Conservation (phyloP, 2,113 vertebrate genomes). For the Tachuris rubrigastra region DNA sequence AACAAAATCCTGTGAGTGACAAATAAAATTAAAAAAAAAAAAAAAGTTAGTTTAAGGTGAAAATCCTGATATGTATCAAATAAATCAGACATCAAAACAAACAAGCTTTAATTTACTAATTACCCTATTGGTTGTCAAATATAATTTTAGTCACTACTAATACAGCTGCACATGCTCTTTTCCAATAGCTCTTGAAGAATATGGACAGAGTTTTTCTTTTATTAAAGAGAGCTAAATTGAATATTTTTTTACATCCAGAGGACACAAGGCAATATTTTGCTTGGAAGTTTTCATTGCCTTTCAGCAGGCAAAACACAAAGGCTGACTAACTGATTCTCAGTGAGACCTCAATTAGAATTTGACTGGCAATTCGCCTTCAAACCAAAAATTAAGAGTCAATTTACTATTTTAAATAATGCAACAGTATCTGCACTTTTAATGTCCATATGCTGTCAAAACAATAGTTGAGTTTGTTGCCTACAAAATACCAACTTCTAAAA, state of each 20-base stretch:
- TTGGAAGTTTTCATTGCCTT: constrained; percentile 37
- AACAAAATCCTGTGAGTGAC: background rate
- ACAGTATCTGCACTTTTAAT: background rate
- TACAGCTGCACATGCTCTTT: constrained; percentile 62
- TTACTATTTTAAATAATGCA: background rate
- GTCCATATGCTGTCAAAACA: background rate
- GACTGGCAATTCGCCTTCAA: background rate
- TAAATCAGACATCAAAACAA: constrained; percentile 46
- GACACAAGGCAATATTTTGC: constrained; percentile 24
- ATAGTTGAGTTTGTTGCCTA: background rate
- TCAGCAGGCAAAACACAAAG: constrained; percentile 8
- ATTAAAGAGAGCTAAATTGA: constrained; percentile 51
- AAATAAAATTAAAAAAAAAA: background rate
- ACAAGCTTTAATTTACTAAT: constrained; percentile 51
- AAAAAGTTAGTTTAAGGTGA: background rate
- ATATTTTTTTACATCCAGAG: constrained; percentile 46
- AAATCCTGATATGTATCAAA: constrained; percentile 38
- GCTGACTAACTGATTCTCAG: background rate
- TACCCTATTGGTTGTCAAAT: constrained; percentile 38
- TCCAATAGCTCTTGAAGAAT: constrained; percentile 52
- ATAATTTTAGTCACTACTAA: constrained; percentile 57
- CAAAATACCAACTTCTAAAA: background rate
- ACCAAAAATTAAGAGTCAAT: background rate
- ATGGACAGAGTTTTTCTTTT: constrained; percentile 59
- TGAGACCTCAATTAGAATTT: background rate